phyloP scores from a whole-genome alignment of 2,113 vertebrate species.

The Formicarius rufipectus region DNA sequence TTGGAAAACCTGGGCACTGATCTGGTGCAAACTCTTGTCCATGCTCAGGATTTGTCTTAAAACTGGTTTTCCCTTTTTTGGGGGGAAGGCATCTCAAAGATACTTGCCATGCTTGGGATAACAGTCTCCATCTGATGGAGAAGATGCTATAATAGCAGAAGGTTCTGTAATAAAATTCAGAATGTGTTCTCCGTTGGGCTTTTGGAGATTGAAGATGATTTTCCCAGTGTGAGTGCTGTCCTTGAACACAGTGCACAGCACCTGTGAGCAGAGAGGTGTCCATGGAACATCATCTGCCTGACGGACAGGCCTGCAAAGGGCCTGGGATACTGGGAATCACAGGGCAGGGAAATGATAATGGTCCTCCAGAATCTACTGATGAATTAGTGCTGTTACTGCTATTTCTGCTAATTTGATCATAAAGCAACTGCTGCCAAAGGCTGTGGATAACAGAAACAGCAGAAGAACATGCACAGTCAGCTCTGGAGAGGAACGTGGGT shows the following conservation, averaged over 20 bases:
- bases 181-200: neutral
- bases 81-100: neutral
- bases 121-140: neutral
- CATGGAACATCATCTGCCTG: neutral
- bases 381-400: no score
- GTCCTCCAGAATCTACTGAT: no score
- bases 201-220: neutral
- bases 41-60: neutral
- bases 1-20: neutral
- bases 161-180: neutral
- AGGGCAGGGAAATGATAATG: no score
- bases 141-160: neutral
- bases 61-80: neutral
- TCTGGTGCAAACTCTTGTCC: neutral
- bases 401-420: no score
- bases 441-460: no score
- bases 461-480: accelerated
- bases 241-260: neutral
- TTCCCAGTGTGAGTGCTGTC: neutral
- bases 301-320: neutral
- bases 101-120: neutral
- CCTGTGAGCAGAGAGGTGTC: neutral
- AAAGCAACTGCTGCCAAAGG: no score
- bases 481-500: neutral
- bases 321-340: no score